These are phyloP conservation scores for Tinea pellionella DNA, from an alignment of 2,888 invertebrate species.

Conservation along the genomic window DNA sequence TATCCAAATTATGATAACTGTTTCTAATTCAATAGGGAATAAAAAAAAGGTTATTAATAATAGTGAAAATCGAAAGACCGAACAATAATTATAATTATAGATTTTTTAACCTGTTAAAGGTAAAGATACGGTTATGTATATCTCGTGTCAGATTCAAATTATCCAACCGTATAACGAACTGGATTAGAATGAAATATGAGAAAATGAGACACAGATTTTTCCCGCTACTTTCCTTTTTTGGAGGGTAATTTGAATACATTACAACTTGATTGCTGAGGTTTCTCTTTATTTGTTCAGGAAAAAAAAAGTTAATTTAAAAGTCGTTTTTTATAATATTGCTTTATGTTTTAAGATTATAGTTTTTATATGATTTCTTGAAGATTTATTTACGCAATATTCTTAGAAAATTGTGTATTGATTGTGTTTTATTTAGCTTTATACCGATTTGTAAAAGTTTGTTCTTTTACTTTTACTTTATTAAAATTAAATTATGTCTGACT, in stretches of 20 bases:
- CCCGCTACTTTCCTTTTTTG: slow-evolving; percentile 22
- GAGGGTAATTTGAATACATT: slow-evolving; percentile 44
- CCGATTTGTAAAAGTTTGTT: too few relatives aligned
- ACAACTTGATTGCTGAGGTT: slow-evolving; percentile 29
- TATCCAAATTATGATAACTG: too few relatives aligned
- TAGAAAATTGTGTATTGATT: too few relatives aligned
- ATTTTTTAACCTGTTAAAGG: slow-evolving; percentile 1
- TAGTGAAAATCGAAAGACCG: too few relatives aligned
- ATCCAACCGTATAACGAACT: slow-evolving; percentile 8
- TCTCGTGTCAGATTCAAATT: not conserved
- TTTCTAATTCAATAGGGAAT: too few relatives aligned
- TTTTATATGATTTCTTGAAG: not conserved
- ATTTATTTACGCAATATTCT: too few relatives aligned
- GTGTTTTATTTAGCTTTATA: too few relatives aligned
- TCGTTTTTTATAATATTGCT: not conserved
- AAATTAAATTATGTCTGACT: too few relatives aligned
- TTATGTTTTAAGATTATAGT: not conserved
- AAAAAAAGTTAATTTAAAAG: not conserved
- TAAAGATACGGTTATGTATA: not conserved
- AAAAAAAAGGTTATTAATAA: too few relatives aligned
- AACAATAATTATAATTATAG: not conserved
- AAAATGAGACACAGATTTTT: slow-evolving; percentile 33
- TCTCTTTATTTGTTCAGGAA: slow-evolving; percentile 14
- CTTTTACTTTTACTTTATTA: too few relatives aligned
- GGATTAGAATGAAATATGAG: slow-evolving; percentile 31